Percentiles rank a stretch among this genome's conserved stretches.
Conservation (phyloP, 2,888 invertebrate genomes). For the Diplazon laetatorius region DNA sequence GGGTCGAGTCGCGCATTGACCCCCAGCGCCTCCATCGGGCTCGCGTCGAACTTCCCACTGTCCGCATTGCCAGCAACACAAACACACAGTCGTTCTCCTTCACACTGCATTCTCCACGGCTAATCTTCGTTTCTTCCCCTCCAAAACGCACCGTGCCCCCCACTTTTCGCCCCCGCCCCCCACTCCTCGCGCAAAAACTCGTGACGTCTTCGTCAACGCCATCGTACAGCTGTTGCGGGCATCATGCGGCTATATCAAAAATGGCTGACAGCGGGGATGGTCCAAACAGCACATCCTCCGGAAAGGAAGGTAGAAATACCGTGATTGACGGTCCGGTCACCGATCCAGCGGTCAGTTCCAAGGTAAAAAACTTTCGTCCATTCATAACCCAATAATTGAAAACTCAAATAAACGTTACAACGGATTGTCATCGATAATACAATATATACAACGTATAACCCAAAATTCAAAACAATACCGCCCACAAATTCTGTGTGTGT, state of each 20-base stretch:
- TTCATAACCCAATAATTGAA: background rate
- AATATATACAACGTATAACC: no score
- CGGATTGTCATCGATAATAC: background rate
- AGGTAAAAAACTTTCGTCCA: constrained; percentile 80
- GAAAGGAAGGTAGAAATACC: constrained; percentile 79
- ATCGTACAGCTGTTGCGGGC: constrained; percentile 43
- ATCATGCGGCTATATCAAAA: constrained; percentile 70
- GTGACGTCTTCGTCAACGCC: constrained; percentile 49
- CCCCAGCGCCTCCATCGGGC: no score
- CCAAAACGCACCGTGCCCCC: background rate
- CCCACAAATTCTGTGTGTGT: constrained; percentile 26
- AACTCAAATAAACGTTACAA: background rate
- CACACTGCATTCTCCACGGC: no score
- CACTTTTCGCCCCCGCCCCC: background rate
- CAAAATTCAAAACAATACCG: constrained; percentile 36
- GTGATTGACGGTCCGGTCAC: constrained; percentile 90
- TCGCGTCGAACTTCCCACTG: no score
- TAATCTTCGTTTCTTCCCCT: no score
- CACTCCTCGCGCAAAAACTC: constrained; percentile 14
- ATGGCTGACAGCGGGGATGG: constrained; percentile 80
- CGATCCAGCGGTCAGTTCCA: constrained; percentile 88
- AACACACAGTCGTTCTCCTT: no score
- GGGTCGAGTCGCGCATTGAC: no score
- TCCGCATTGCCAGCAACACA: no score
- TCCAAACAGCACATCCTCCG: constrained; percentile 74